A percentile compares a stretch with the other conserved stretches of the same genome.
phyloP scores from a whole-genome alignment of 2,888 invertebrate species.

The Macaria liturata region DNA sequence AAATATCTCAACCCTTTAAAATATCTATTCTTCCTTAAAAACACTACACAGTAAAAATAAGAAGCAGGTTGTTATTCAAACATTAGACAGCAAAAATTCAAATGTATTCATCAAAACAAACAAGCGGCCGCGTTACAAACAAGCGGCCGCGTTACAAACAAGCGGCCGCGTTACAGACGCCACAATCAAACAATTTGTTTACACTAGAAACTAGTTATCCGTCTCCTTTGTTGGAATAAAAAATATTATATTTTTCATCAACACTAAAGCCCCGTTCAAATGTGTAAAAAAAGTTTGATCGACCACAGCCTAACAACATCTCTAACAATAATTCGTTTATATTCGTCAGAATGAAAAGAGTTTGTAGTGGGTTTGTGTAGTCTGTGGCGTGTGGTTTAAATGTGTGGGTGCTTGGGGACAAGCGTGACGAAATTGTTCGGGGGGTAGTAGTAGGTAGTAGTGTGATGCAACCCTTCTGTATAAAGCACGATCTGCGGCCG shows the following conservation, averaged over 20 bases:
- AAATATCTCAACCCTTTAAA: no score
- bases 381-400: conserved; percentile 30
- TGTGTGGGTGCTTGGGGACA: conserved; percentile 49
- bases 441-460: conserved; percentile 53
- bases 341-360: conserved; percentile 21
- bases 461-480: conserved; percentile 77
- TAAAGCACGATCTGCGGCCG: conserved; percentile 66
- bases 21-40: no score
- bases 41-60: conserved; percentile 2
- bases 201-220: conserved; percentile 75
- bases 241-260: conserved; percentile 65
- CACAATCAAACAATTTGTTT: conserved; percentile 76
- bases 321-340: not conserved
- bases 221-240: conserved; percentile 68
- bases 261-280: conserved; percentile 44
- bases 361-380: conserved; percentile 30
- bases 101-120: conserved; percentile 34
- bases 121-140: conserved; percentile 41
- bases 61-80: conserved; percentile 20
- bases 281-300: conserved; percentile 5
- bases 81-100: conserved; percentile 17
- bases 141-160: conserved; percentile 44
- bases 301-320: conserved; percentile 6
- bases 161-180: conserved; percentile 43
- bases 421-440: conserved; percentile 69